Conservation (phyloP, 2,797 vertebrate species). For the Chelon auratus region DNA sequence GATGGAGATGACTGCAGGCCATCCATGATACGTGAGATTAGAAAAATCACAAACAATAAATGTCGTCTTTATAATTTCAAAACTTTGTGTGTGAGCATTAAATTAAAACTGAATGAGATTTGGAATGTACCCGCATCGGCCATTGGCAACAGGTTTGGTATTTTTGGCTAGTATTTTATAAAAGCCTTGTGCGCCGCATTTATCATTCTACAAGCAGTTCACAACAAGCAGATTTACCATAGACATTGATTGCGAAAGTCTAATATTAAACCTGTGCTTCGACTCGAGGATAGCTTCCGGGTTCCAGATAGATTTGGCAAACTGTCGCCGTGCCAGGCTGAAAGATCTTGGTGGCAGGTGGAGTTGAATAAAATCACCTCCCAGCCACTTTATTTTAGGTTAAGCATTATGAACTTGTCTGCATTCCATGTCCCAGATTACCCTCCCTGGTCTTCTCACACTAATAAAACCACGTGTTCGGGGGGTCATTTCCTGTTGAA, state of each 20-base stretch:
- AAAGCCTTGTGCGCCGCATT: too few relatives aligned
- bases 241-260: too few relatives aligned
- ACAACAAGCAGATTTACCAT: too few relatives aligned
- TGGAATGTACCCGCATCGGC: neutral
- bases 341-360: neutral
- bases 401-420: neutral
- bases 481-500: slow-evolving; percentile 60
- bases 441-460: neutral
- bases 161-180: too few relatives aligned
- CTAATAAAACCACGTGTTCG: slow-evolving; percentile 14
- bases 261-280: too few relatives aligned
- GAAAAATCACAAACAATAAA: neutral
- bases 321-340: too few relatives aligned
- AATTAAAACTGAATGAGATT: too few relatives aligned
- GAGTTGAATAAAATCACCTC: slow-evolving; percentile 3
- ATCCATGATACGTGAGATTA: neutral
- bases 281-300: too few relatives aligned
- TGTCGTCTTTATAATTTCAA: too few relatives aligned
- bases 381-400: neutral
- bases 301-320: too few relatives aligned
- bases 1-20: neutral
- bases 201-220: too few relatives aligned
- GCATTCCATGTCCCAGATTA: neutral
- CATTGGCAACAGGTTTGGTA: neutral
- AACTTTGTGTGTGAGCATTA: too few relatives aligned